A percentile compares a stretch with the other conserved stretches of the same genome.
phyloP scores from a whole-genome alignment of 2,797 vertebrate genomes.

The Bucorvus abyssinicus region DNA sequence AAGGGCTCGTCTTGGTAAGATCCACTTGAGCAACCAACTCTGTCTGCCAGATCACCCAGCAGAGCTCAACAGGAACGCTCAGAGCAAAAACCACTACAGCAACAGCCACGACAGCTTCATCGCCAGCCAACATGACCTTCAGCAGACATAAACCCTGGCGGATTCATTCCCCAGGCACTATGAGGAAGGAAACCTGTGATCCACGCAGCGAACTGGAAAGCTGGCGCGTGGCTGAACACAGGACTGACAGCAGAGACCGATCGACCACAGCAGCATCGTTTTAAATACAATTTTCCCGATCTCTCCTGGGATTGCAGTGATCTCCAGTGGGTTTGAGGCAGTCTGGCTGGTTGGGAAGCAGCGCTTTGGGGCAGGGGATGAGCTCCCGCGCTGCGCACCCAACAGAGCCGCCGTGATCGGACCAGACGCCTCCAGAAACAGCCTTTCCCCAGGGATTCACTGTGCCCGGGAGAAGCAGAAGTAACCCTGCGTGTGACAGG shows the following conservation, averaged over 20 bases:
- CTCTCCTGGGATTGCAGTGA: not conserved
- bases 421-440: not conserved
- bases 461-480: not conserved
- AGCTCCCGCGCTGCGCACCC: not conserved
- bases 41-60: not conserved
- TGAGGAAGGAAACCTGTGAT: not conserved
- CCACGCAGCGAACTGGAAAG: too few species aligned
- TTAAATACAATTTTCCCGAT: not conserved
- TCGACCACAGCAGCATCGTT: fast-evolving
- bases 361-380: not conserved
- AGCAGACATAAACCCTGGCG: not conserved
- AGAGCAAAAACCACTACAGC: not conserved
- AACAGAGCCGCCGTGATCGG: fast-evolving
- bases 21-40: not conserved
- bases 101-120: not conserved
- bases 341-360: not conserved
- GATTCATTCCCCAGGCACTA: fast-evolving
- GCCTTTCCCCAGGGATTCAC: fast-evolving
- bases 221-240: not conserved
- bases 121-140: not conserved
- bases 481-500: not conserved
- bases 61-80: not conserved
- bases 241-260: not conserved
- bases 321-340: not conserved
- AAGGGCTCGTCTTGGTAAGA: not conserved